Evolutionary conservation across 2,888 invertebrate species (phyloP), one percentile per base, ranked within the genome.

Genomic region (Ischnus inquisitorius): DNA sequence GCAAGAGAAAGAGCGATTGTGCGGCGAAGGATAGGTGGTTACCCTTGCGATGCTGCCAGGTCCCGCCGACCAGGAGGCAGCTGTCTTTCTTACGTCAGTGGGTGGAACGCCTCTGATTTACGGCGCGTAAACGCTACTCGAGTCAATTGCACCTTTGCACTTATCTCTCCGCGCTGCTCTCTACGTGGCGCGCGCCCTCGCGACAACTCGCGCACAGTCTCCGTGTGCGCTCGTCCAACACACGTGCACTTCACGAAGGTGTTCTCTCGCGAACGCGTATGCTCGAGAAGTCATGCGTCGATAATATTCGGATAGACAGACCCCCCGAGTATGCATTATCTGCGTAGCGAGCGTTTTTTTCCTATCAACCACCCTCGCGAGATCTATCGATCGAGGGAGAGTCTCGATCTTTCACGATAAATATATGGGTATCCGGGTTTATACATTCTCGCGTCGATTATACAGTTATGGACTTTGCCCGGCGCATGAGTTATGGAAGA

Each of bases 81-180:
- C 90, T 90, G 90, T 90, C 89, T 88, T 90, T 89, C 88, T 90
- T 88, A 90, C 89, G 88, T 90, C 90, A 88, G 88, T 67, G 82
- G 84, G 86, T 86, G 86, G 87, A 88, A 87, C 88, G 85, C 84
- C 87, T 85, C 87, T 90, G 90, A 90, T 90, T 90, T 90, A 90
- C 85, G 87, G 87, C 87, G 85, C 85, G 84, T 85, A 82, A 84
- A 82, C 74, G 80, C 82, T 69, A 67, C 80, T 75, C 82, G 64
- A 62, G 71, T 25, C 82, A 76, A 77, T 62, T 72, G 77, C 83
- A 80, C 79, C 72, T 78, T 78, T 78, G 82, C 72, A 72, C 82
- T 78, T 82, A 78, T 82, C 64, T 77, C 81, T 22, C 34, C 71
- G 34, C 62, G 64, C 72, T 65, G 65, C 41, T 57, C 74, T 67